Evolutionary conservation across 2,888 invertebrate genomes (phyloP).

Genomic region (Drosophila mayaguana): DNA sequence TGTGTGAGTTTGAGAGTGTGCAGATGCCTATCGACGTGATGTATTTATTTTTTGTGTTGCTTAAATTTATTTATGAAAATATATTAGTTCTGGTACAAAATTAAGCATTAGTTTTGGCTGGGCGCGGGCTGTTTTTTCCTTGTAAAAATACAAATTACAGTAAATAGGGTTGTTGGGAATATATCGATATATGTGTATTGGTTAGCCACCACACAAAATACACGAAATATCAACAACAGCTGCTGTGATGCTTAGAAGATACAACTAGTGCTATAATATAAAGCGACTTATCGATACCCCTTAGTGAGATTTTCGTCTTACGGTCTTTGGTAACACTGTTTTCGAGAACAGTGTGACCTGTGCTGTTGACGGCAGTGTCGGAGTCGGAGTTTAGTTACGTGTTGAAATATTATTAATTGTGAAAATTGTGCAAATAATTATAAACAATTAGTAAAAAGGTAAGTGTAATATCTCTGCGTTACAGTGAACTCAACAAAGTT

Average conservation of each 20-base stretch:
- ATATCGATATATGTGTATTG: slow-evolving; percentile 16
- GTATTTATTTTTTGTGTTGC: neutral
- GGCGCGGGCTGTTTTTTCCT: slow-evolving; percentile 25
- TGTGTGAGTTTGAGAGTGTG: slow-evolving; percentile 2
- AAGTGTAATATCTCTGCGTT: slow-evolving; percentile 43
- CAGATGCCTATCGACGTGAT: slow-evolving; percentile 1
- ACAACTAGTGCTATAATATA: neutral
- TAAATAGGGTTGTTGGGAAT: slow-evolving; percentile 20
- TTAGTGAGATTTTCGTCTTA: neutral
- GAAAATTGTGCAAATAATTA: slow-evolving; percentile 66
- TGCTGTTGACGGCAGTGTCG: slow-evolving; percentile 55
- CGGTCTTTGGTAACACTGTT: slow-evolving; percentile 35
- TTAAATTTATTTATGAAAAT: neutral
- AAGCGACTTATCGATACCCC: slow-evolving; percentile 8
- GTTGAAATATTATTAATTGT: slow-evolving; percentile 40
- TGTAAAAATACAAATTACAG: slow-evolving; percentile 29
- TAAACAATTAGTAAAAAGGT: slow-evolving; percentile 53
- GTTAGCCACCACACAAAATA: neutral
- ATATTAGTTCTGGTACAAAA: neutral
- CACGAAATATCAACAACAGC: slow-evolving; percentile 13
- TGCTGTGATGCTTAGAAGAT: neutral
- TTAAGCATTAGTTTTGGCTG: neutral
- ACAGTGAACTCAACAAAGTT: slow-evolving; percentile 6
- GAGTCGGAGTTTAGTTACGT: slow-evolving; percentile 70
- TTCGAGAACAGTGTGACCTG: slow-evolving; percentile 50